Percentiles rank a stretch among this genome's conserved stretches.
Evolutionary conservation across 1,140 invertebrate genomes (phyloP).

Genomic region (Lineus longissimus): DNA sequence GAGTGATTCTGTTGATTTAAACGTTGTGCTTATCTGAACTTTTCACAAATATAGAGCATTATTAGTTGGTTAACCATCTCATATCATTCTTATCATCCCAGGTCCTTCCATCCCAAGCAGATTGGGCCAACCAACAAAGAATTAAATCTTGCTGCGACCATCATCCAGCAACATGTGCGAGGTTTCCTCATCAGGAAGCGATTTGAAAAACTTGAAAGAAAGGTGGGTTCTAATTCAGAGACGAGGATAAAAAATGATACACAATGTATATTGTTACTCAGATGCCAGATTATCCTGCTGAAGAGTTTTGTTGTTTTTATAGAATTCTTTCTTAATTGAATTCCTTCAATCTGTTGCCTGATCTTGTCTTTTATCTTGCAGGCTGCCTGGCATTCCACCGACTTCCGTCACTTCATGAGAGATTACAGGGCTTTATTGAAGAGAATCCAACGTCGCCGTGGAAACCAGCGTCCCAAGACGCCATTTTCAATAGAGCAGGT

Average conservation of each 20-base stretch:
- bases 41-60: no score
- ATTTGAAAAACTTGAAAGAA: conserved; percentile 47
- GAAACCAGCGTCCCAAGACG: conserved; percentile 30
- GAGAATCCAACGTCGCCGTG: conserved; percentile 37
- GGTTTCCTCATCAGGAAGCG: conserved; percentile 74
- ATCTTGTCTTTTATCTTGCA: conserved; percentile 16
- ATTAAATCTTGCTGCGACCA: conserved; percentile 69
- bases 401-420: conserved; percentile 33
- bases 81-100: conserved; percentile 18
- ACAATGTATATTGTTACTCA: no score
- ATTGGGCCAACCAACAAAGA: conserved; percentile 37
- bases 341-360: not conserved
- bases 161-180: conserved; percentile 66
- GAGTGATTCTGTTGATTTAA: no score
- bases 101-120: conserved; percentile 47
- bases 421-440: conserved; percentile 42
- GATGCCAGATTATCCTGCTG: no score
- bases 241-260: no score
- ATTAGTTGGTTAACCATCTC: not conserved
- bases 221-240: conserved; percentile 26
- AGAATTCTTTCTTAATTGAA: no score
- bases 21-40: no score
- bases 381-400: conserved; percentile 39
- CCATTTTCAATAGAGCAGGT: conserved; percentile 40
- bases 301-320: no score